A percentile compares a stretch with the other conserved stretches of the same genome.
Evolutionary conservation across 2,888 invertebrate species (phyloP).

Genomic region (Sussaba pulchella): DNA sequence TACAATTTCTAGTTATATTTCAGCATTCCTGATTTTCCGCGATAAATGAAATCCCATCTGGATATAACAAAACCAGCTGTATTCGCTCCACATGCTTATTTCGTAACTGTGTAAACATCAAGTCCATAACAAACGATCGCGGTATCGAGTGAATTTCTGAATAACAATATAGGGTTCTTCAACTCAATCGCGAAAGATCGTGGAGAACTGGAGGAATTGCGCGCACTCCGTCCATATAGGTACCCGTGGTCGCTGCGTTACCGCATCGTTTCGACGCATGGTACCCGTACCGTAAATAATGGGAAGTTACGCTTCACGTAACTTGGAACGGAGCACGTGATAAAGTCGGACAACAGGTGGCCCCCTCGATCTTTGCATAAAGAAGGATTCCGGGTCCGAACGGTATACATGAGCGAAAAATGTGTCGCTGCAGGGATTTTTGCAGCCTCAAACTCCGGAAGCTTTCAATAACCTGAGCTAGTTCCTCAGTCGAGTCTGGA

Average conservation of each 20-base stretch:
- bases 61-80: not conserved
- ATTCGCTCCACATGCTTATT: constrained; percentile 13
- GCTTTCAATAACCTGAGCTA: no score
- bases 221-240: constrained; percentile 25
- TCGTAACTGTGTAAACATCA: constrained; percentile 36
- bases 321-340: constrained; percentile 62
- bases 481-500: no score
- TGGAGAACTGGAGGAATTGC: constrained; percentile 28
- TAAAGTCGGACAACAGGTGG: constrained; percentile 62
- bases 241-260: constrained; percentile 38
- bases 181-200: constrained; percentile 40
- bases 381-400: no score
- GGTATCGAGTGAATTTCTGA: constrained; percentile 26
- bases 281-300: constrained; percentile 53
- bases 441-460: no score
- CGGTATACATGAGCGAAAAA: no score
- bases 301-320: constrained; percentile 63
- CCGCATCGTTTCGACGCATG: constrained; percentile 57
- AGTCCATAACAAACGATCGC: constrained; percentile 8
- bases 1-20: not conserved
- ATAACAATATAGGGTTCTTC: constrained; percentile 52
- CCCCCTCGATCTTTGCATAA: constrained; percentile 30
- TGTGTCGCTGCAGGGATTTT: no score
- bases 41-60: not conserved
- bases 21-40: not conserved